Evolutionary conservation across 2,888 invertebrate species (phyloP), one percentile per base, ranked within the genome.

Genomic region (Ceriagrion tenellum): DNA sequence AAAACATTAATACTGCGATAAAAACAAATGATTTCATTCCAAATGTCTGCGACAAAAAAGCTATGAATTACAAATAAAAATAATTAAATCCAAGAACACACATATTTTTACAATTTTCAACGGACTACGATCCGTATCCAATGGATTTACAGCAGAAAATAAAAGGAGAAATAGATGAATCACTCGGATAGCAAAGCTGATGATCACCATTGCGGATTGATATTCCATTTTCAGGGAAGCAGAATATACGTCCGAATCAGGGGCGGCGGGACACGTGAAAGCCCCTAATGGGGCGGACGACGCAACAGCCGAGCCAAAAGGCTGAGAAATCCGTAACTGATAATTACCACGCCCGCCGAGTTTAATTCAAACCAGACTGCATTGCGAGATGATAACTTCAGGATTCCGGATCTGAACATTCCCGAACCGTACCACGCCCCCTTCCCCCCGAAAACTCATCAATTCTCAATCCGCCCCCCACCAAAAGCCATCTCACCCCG

Each of bases 311-410:
- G 47, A 47, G 69, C 35, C 91, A 89, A 89, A 89, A 55, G 74
- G 30, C 93, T 59, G 59, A 35, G 59, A 91, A 91, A 91, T 91
- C 91, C 91, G 91, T 91, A 91, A 93, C 93, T 74, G 93, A 93
- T 93, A 93, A 93, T 93, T 93, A 93, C 93, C 30, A n/a, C 63
- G 47, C 69, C 69, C 93, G 93, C 74, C 93, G 69, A 93, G 91
- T 91, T 91, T 91, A 91, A 93, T 93, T 93, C 69, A 69, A 74
- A 93, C 63, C 93, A 93, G 93, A 93, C 93, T 93, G 93, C 93
- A 93, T 93, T 47, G 93, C 47, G 69, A 93, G 93, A 69, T 93
- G 93, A 93, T 93, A 93, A 93, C 93, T 93, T 63, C 55, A 69
- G 63, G 91, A 91, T 91, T 69, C 93, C 89, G 89, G 89, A 89